Evolutionary conservation across 1,140 invertebrate species (phyloP), one percentile per base, ranked within the genome.

Genomic region (Ditylenchus dipsaci): DNA sequence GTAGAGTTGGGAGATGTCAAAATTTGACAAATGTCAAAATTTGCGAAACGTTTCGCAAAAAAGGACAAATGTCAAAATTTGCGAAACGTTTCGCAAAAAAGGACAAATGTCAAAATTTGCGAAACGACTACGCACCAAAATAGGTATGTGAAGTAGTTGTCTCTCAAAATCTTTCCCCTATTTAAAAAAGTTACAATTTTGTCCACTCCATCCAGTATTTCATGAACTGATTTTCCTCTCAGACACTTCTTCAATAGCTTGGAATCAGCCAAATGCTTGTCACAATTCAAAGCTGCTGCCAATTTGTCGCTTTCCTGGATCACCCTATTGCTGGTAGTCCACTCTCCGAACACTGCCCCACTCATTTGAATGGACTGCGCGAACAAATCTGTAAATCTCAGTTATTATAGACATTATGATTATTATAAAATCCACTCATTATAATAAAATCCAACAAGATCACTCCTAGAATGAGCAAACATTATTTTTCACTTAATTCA

Each of bases 361-460:
- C 73, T 76, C 27, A 60, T 30, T 75, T 73, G 71, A 9, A 73
- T 68, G 8, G 62, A 43, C 29, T 73, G 67, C 15, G 27, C 23
- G 66, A 73, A 75, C 9, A 75, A 53, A 69, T 75, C 71, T 71
- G 30, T 21, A 68, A 63, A n/a, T 21, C 17, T 59, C 1, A 59
- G 47, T 0, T 58, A 26, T 59, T 53, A 53, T 58, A 58, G 21
- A 1, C n/a, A n/a, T n/a, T n/a, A n/a, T n/a, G n/a, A n/a, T n/a
- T n/a, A n/a, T n/a, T n/a, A 45, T 45, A 45, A 45, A 11, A n/a
- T n/a, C 43, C 43, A 45, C 11, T 45, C n/a, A 45, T 45, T 13
- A 13, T 45, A 45, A 45, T n/a, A 45, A n/a, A 45, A 45, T 13
- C 43, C n/a, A 13, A 13, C 43, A 13, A 11, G 43, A 45, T 45